Evolutionary conservation across 2,113 vertebrate genomes (phyloP), one percentile per base, ranked within the genome.

Genomic region (Phainopepla nitens): DNA sequence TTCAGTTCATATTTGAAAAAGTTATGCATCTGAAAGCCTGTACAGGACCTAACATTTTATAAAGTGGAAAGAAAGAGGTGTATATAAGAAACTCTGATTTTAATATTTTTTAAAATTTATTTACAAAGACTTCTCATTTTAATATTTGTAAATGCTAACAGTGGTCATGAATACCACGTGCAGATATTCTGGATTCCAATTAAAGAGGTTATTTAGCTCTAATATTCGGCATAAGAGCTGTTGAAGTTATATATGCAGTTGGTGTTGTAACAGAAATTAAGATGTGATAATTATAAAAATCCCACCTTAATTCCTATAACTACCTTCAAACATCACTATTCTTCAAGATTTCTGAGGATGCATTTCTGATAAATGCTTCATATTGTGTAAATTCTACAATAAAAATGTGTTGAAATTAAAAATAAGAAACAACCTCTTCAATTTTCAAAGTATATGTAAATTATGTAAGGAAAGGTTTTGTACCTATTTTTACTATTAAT

Each of bases 341-440:
- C 33, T 50, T 82, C 41, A 68, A 60, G 33, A 82, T 65, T 80
- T 80, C 33, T 60, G 44, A 54, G 29, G 16, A 9, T 41, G 7
- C 9, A 22, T 51, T 78, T 78, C 47, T 53, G 36, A 33, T 24
- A 73, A 69, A 33, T 57, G 11, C 14, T 85, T 64, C 28, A 66
- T 29, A 13, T 41, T 56, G 69, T 12, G 7, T 35, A 64, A 9
- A 73, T 61, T 69, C 83, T 60, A 24, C 6, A 69, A 60, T 54
- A 64, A 79, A 71, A 78, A 7, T 14, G 3, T 64, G 16, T 75
- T 41, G 19, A 57, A 60, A 87, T 29, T 20, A 0, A 77, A 25
- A 64, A 44, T 27, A 45, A 50, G 20, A 24, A 21, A 15, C 1
- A 53, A 18, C 1, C 3, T 28, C 9, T 29, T 4, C 3, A n/a